Evolutionary conservation across 2,797 vertebrate species (phyloP), one percentile per base, ranked within the genome.

Genomic region (Thunnus albacares): DNA sequence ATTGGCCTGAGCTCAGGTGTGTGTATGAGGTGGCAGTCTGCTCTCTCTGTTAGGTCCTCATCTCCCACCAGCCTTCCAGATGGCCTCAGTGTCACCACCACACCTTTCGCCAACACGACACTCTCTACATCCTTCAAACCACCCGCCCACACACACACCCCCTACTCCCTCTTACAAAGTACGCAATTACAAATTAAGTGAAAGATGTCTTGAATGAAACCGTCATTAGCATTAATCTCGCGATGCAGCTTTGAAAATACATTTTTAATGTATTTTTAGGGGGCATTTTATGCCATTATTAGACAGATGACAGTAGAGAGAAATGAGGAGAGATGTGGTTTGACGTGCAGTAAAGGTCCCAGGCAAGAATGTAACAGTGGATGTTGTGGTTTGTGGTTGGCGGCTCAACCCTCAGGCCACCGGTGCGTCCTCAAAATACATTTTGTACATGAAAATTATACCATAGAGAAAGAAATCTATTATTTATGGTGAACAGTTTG

Each of bases 11-110:
- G 84, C 81, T 87, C 73, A 77, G 85, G 45, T 49, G 81, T 87
- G 84, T 72, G 82, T 77, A 41, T 73, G 78, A 81, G 78, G 88
- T 83, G 81, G 70, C 89, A 83, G 92, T 47, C 87, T 91, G 92
- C 67, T 74, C 87, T 86, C 89, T 61, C 90, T 78, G 83, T 87
- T 64, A 64, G 84, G 66, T 81, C 78, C 81, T 79, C 65, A n/a
- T 63, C 86, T 91, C 90, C 89, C 78, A 89, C 91, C 72, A 49
- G 88, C 74, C 61, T 41, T 82, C 92, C 94, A 95, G 93, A 94
- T 95, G 93, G 92, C 82, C 74, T n/a, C 6, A 22, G 72, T 74
- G 80, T 90, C 65, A 35, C 69, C 70, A 17, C 79, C 71, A 51
- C 85, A 76, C 81, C 85, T 85, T 90, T 69, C 68, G 52, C 61